Evolutionary conservation across 2,888 invertebrate species (phyloP).

Genomic region (Hoplodrina ambigua): DNA sequence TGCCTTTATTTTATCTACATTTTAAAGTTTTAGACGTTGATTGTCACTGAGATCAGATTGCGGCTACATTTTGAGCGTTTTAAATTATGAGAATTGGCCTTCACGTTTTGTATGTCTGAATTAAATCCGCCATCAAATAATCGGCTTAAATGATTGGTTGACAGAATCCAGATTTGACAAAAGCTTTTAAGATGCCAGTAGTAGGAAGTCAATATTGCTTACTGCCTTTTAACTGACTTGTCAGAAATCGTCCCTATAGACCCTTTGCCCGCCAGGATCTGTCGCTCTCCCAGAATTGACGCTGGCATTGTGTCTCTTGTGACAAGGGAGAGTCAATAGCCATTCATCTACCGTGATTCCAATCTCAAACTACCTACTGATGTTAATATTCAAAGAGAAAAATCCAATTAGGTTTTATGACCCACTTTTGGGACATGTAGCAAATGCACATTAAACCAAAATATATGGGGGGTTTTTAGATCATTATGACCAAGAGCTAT

Average conservation of each 20-base stretch:
- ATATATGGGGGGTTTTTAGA: background rate
- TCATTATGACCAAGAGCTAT: too few species aligned
- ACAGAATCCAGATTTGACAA: background rate
- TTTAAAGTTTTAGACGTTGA: too few species aligned
- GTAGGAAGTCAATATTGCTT: background rate
- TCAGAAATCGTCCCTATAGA: background rate
- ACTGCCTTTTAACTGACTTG: conserved; percentile 6
- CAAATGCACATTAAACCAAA: conserved; percentile 21
- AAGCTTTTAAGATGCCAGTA: background rate
- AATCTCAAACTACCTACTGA: conserved; percentile 27
- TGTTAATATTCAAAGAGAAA: conserved; percentile 43
- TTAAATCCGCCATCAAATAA: too few species aligned
- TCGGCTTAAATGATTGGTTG: too few species aligned
- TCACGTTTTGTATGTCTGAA: too few species aligned
- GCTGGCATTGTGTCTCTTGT: conserved; percentile 7
- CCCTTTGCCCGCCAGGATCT: background rate
- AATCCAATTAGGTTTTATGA: conserved; percentile 44
- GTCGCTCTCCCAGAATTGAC: conserved; percentile 14
- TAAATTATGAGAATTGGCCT: too few species aligned
- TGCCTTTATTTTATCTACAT: background rate
- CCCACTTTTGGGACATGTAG: conserved; percentile 19
- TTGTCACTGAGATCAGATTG: background rate
- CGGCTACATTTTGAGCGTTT: background rate
- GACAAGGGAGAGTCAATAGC: conserved; percentile 47
- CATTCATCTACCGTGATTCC: conserved; percentile 44